Evolutionary conservation across 2,113 vertebrate genomes (phyloP).

Genomic region (Poeciliopsis occidentalis): DNA sequence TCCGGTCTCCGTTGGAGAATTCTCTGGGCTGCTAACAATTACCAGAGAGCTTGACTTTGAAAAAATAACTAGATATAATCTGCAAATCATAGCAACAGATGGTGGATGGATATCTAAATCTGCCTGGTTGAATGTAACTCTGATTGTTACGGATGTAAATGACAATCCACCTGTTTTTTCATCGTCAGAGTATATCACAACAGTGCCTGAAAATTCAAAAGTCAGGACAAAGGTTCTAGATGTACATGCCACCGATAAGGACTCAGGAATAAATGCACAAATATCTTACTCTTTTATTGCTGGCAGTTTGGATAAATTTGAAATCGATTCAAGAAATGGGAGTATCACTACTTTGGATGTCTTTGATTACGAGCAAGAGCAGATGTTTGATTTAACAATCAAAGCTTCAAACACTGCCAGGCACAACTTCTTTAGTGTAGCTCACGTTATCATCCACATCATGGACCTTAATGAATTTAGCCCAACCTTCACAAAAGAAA

Average conservation of each 20-base stretch:
- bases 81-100: constrained; percentile 73
- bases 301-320: constrained; percentile 71
- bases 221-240: constrained; percentile 64
- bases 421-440: constrained; percentile 65
- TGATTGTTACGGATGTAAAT: constrained; percentile 76
- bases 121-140: constrained; percentile 65
- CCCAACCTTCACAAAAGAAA: constrained; percentile 67
- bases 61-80: constrained; percentile 41
- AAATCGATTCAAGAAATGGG: constrained; percentile 71
- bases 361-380: constrained; percentile 79
- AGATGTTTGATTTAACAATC: constrained; percentile 72
- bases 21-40: constrained; percentile 73
- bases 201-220: constrained; percentile 74
- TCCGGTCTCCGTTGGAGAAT: constrained; percentile 70
- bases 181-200: constrained; percentile 50
- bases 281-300: constrained; percentile 74
- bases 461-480: constrained; percentile 76
- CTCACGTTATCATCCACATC: constrained; percentile 71
- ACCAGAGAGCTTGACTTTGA: constrained; percentile 77
- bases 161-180: constrained; percentile 80
- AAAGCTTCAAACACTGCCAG: constrained; percentile 70
- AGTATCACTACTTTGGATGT: constrained; percentile 66
- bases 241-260: constrained; percentile 70
- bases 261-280: constrained; percentile 70
- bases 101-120: constrained; percentile 75